Conservation (phyloP, 1,140 invertebrate genomes). For the Macrotrachela quadricornifera region DNA sequence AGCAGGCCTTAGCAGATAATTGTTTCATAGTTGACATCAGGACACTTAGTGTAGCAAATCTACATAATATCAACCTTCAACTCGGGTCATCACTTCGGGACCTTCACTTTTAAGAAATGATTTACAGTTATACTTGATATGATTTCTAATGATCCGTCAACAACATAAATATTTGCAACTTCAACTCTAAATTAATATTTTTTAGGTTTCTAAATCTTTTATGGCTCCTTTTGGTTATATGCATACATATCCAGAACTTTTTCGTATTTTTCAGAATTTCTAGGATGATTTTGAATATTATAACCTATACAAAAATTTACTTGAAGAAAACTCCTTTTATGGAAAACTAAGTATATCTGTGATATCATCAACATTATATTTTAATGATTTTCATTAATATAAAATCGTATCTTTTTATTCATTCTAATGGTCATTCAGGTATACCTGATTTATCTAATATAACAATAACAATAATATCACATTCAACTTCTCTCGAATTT, state of each 20-base stretch:
- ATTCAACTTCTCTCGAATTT: slow-evolving; percentile 65
- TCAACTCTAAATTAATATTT: slow-evolving; percentile 81
- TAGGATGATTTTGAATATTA: slow-evolving; percentile 68
- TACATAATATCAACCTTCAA: too few relatives aligned
- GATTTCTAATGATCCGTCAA: slow-evolving; percentile 70
- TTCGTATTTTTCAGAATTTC: slow-evolving; percentile 60
- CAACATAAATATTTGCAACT: slow-evolving; percentile 85
- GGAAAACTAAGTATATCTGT: slow-evolving; percentile 39
- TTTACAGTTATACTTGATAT: slow-evolving; percentile 71
- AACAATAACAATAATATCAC: slow-evolving; percentile 71
- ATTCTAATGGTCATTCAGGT: slow-evolving; percentile 63
- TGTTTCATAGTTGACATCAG: too few relatives aligned
- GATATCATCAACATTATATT: slow-evolving; percentile 80
- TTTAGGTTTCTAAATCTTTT: slow-evolving; percentile 67
- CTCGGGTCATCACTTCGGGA: too few relatives aligned
- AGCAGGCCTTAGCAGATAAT: too few relatives aligned
- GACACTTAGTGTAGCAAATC: too few relatives aligned
- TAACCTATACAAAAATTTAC: slow-evolving; percentile 37
- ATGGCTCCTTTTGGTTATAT: slow-evolving; percentile 66
- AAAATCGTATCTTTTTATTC: slow-evolving; percentile 60
- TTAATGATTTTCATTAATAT: slow-evolving; percentile 70
- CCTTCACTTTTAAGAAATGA: too few relatives aligned
- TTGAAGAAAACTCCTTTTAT: not conserved
- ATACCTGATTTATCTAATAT: slow-evolving; percentile 73
- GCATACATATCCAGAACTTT: slow-evolving; percentile 70